Evolutionary conservation across 2,797 vertebrate species (phyloP).

Genomic region (Myripristis jacobus): DNA sequence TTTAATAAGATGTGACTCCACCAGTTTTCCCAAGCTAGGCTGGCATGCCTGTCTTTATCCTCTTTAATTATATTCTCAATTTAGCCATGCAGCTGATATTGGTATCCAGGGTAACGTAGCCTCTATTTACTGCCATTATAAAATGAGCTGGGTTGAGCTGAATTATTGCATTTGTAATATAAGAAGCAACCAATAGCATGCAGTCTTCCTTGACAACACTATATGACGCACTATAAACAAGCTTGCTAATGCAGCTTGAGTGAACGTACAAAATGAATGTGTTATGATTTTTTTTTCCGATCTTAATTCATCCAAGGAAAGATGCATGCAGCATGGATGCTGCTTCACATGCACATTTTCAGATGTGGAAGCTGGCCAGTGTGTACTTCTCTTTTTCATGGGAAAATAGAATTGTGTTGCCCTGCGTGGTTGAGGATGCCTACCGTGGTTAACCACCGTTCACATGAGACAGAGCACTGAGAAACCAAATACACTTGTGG

Average conservation of each 20-base stretch:
- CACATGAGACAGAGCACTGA: not conserved
- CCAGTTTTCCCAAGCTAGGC: too few species aligned
- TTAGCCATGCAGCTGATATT: too few species aligned
- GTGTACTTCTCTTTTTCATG: not conserved
- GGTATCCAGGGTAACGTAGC: too few species aligned
- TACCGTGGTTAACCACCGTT: conserved; percentile 35
- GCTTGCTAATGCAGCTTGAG: not conserved
- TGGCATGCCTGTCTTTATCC: too few species aligned
- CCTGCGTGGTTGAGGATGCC: not conserved
- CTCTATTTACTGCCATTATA: too few species aligned
- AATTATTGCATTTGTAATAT: not conserved
- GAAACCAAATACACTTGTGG: not conserved
- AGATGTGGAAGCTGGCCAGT: too few species aligned
- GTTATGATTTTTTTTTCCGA: not conserved
- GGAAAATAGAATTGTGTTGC: not conserved
- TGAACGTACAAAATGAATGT: not conserved
- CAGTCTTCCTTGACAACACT: not conserved
- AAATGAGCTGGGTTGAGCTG: too few species aligned
- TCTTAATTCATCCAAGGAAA: not conserved
- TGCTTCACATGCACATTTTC: not conserved
- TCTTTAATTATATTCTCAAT: too few species aligned
- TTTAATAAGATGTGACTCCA: too few species aligned
- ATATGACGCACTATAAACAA: not conserved
- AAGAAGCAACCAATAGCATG: not conserved
- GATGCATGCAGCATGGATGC: too few species aligned